phyloP scores from a whole-genome alignment of 2,113 vertebrate species.

The Apodemus sylvaticus region DNA sequence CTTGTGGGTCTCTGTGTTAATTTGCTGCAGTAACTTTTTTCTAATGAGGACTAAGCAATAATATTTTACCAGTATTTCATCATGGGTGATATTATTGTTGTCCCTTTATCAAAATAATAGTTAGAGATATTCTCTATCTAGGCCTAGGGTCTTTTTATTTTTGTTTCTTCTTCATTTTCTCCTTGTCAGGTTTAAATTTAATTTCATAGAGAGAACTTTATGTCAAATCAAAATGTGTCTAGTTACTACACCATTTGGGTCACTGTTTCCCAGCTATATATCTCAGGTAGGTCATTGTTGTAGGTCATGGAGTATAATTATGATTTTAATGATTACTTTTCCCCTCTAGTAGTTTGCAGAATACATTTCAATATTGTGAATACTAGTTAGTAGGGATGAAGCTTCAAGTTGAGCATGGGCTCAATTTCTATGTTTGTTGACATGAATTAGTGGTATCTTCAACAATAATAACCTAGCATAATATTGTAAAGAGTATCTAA shows the following conservation, averaged over 20 bases:
- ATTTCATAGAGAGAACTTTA: neutral
- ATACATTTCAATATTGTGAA: neutral
- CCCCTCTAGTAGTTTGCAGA: neutral
- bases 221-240: neutral
- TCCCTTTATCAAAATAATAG: neutral
- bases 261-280: neutral
- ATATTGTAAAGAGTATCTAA: neutral
- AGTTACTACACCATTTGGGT: neutral
- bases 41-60: neutral
- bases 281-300: neutral
- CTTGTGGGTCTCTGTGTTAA: too few species aligned
- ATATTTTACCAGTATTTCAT: too few species aligned
- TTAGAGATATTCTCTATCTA: neutral
- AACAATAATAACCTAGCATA: neutral
- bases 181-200: neutral
- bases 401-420: neutral
- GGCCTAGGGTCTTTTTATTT: neutral
- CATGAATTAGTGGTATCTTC: neutral
- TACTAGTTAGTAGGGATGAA: neutral
- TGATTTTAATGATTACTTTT: neutral
- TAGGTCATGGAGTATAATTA: neutral
- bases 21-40: too few species aligned
- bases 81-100: neutral
- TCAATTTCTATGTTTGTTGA: neutral
- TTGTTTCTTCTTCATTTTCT: neutral